phyloP scores from a whole-genome alignment of 2,888 invertebrate genomes.

The Parasteatoda lunata region DNA sequence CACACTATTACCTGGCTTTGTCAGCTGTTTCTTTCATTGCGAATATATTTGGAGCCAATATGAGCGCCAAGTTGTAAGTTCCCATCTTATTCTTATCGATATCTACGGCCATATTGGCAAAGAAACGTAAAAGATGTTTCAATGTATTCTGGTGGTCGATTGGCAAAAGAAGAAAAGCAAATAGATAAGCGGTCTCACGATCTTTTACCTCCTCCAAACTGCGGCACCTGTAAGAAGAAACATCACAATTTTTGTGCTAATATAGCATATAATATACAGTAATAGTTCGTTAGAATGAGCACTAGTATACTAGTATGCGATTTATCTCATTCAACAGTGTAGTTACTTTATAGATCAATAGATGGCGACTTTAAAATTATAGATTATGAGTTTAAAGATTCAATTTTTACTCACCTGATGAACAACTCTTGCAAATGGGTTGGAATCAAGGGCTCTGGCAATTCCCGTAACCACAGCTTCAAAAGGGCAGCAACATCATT shows the following conservation, averaged over 20 bases:
- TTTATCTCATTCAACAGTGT: no score
- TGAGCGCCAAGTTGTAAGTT: conserved; percentile 86
- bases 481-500: conserved; percentile 90
- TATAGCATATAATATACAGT: no score
- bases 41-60: conserved; percentile 90
- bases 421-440: conserved; percentile 84
- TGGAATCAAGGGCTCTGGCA: conserved; percentile 89
- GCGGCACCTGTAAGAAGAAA: conserved; percentile 72
- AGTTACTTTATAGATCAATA: no score
- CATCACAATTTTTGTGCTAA: neutral
- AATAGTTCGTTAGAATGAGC: no score
- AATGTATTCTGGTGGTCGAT: conserved; percentile 85
- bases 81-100: conserved; percentile 88
- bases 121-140: conserved; percentile 83
- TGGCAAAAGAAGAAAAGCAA: conserved; percentile 83
- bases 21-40: conserved; percentile 78
- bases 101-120: conserved; percentile 82
- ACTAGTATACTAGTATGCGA: no score
- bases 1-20: conserved; percentile 71
- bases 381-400: no score
- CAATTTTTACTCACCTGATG: conserved; percentile 74
- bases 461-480: conserved; percentile 87
- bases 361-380: no score
- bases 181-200: conserved; percentile 80
- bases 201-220: conserved; percentile 76